A percentile compares a stretch with the other conserved stretches of the same genome.
These are phyloP conservation scores for Astreopora myriophthalma DNA, from an alignment of 64 coral and sea anemone genomes.

Conservation along the genomic window DNA sequence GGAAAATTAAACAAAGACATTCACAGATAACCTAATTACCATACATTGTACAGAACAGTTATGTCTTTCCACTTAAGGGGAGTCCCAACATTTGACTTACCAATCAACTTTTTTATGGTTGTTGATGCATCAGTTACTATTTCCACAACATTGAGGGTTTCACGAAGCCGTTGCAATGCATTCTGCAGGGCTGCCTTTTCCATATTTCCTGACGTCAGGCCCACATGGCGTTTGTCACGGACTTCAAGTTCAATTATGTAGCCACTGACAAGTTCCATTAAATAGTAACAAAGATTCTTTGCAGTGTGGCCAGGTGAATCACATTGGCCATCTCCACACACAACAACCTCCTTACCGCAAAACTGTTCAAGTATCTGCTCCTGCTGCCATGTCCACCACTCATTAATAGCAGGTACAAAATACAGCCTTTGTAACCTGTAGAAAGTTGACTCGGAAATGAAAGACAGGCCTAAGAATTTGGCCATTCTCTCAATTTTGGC, in stretches of 20 bases:
- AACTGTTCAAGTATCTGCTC: slow-evolving; percentile 30
- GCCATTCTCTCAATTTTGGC: neutral
- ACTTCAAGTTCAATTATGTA: neutral
- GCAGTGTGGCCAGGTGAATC: neutral
- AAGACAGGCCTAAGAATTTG: neutral
- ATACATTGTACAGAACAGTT: too few relatives aligned
- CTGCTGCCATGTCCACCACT: slow-evolving; percentile 58
- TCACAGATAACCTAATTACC: too few relatives aligned
- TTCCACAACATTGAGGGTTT: neutral
- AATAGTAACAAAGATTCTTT: neutral
- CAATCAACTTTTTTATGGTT: neutral
- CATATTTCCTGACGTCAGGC: neutral
- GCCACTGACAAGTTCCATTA: neutral
- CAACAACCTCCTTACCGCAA: neutral
- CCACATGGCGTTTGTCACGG: neutral
- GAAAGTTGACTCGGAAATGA: neutral
- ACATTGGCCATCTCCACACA: neutral
- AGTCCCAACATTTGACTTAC: too few relatives aligned
- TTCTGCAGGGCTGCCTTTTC: neutral
- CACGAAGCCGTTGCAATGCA: neutral
- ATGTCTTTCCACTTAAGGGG: too few relatives aligned
- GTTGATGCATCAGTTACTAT: neutral
- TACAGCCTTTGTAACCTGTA: neutral
- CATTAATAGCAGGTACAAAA: slow-evolving; percentile 12
- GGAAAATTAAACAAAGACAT: too few relatives aligned